A percentile compares a stretch with the other conserved stretches of the same genome.
phyloP scores from a whole-genome alignment of 2,888 invertebrate genomes.

The Auanema sp. region DNA sequence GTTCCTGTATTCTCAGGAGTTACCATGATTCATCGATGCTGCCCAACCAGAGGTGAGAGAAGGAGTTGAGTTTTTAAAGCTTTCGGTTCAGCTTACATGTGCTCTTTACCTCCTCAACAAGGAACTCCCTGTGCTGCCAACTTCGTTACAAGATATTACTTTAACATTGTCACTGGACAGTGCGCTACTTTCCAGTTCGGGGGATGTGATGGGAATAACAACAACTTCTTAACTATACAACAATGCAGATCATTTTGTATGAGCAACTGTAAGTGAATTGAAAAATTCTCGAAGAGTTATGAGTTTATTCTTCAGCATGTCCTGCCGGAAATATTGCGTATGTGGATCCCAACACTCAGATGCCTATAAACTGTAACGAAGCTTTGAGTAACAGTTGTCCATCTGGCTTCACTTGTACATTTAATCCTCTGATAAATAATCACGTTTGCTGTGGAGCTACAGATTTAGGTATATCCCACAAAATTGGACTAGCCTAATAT shows the following conservation, averaged over 20 bases:
- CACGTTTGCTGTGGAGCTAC: slow-evolving; percentile 57
- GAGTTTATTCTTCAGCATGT: slow-evolving; percentile 27
- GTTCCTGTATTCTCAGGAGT: slow-evolving; percentile 39
- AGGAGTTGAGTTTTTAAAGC: not conserved
- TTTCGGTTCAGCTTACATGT: slow-evolving; percentile 38
- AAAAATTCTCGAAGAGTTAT: not conserved
- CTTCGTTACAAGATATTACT: slow-evolving; percentile 45
- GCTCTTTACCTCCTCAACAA: slow-evolving; percentile 47
- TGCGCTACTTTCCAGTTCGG: slow-evolving; percentile 55
- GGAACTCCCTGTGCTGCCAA: slow-evolving; percentile 42
- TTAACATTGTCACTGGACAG: slow-evolving; percentile 57
- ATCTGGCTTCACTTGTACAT: slow-evolving; percentile 41
- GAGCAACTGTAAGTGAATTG: slow-evolving; percentile 26
- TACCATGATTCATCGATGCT: slow-evolving; percentile 43
- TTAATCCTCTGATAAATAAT: slow-evolving; percentile 42
- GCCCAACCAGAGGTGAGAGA: slow-evolving; percentile 44
- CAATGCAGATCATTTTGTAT: slow-evolving; percentile 51
- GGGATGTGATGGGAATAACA: slow-evolving; percentile 55
- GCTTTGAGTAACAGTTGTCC: slow-evolving; percentile 42
- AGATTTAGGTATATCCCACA: slow-evolving; percentile 27
- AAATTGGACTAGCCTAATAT: not conserved
- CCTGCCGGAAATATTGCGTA: slow-evolving; percentile 51
- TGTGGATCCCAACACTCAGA: slow-evolving; percentile 49
- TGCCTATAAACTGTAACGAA: slow-evolving; percentile 51
- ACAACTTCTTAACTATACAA: slow-evolving; percentile 51